Evolutionary conservation across 2,888 invertebrate genomes (phyloP), one percentile per base, ranked within the genome.

Genomic region (Pachliopta kotzebuea): DNA sequence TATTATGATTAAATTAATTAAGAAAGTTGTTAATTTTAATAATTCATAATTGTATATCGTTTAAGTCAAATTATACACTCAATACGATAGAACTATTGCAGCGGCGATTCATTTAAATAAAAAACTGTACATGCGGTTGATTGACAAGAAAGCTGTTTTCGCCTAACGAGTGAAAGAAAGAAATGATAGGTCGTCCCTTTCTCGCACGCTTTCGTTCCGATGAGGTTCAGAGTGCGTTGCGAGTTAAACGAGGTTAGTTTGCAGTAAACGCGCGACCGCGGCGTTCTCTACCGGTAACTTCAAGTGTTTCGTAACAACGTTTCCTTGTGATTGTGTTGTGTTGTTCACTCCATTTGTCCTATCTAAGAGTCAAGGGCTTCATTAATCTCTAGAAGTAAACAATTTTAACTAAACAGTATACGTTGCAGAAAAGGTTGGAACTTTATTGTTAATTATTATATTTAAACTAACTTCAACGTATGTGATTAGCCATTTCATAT

Each of bases 251-350:
- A 79, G 73, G 76, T 86, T 87, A 87, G 90, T 90, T 90, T 89
- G 87, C 84, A 86, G 87, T 85, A 83, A 80, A 82, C 86, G 82
- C 85, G 90, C 87, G 84, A 75, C 80, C 80, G 74, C 81, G 85
- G 80, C 86, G 84, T 88, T 86, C 84, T 84, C 83, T 84, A 83
- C 78, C 80, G 85, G 82, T 83, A 86, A 88, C 87, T 86, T 88
- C 86, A 77, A 80, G 45, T 76, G 68, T 83, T 83, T 83, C 80
- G 79, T 79, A 81, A 84, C 75, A 77, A 75, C 73, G 76, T 76
- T 76, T 83, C 80, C 83, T 83, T 82, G 90, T 90, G 88, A 73
- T 83, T 83, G 88, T 88, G 89, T 68, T 68, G 67, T 78, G 79
- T 85, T 74, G 75, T 76, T 57, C 73, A 77, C 75, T 71, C 70